These are phyloP conservation scores for Smutsia temminckii DNA, from an alignment of 2,797 vertebrate genomes.

Conservation along the genomic window DNA sequence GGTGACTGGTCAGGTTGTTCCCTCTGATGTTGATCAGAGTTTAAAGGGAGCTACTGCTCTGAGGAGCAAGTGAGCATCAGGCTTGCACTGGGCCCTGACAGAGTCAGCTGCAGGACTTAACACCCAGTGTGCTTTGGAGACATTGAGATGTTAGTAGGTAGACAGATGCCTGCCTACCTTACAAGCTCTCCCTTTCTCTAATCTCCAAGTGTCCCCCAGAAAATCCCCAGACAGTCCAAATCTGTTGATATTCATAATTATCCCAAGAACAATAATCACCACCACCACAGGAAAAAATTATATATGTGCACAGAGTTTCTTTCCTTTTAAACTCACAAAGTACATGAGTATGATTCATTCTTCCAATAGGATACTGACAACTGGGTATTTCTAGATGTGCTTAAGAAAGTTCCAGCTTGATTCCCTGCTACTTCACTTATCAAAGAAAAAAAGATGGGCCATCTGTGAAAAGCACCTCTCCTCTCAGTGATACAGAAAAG, in stretches of 20 bases:
- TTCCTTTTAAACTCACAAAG: conserved; percentile 18
- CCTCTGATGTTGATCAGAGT: background rate
- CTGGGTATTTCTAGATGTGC: background rate
- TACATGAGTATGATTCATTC: background rate
- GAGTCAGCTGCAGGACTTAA: background rate
- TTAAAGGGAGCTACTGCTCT: background rate
- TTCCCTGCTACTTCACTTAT: background rate
- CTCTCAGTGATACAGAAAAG: background rate
- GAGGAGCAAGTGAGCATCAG: background rate
- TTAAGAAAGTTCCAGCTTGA: background rate
- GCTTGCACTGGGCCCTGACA: background rate
- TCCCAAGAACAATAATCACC: background rate
- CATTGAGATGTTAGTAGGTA: background rate
- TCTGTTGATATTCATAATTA: conserved; percentile 17
- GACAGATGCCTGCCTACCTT: background rate
- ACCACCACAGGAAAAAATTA: background rate
- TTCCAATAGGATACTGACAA: background rate
- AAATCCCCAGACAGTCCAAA: background rate
- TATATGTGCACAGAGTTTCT: background rate
- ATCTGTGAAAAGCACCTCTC: background rate
- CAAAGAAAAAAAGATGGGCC: background rate
- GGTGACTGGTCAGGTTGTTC: background rate
- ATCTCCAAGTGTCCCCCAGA: background rate
- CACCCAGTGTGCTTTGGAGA: background rate
- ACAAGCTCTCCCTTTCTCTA: background rate